phyloP scores from a whole-genome alignment of 35 echinoderm and acorn worm species.

The Hemicentrotus pulcherrimus region DNA sequence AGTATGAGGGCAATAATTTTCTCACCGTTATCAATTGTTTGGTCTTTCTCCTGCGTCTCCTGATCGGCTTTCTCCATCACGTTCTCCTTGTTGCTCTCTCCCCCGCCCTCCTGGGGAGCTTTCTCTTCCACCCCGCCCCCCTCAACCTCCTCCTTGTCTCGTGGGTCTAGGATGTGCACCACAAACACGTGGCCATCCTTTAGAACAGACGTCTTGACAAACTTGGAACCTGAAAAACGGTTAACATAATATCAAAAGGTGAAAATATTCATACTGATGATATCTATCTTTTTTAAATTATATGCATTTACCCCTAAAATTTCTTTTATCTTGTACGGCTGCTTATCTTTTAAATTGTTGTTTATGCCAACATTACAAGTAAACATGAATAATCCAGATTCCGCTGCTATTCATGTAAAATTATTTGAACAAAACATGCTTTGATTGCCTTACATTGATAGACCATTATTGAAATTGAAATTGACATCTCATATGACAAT shows the following conservation, averaged over 20 bases:
- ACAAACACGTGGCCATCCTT: constrained; percentile 92
- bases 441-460: too few species aligned
- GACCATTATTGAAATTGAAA: too few species aligned
- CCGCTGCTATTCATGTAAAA: too few species aligned
- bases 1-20: too few species aligned
- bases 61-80: constrained; percentile 68
- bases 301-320: too few species aligned
- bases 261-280: background rate
- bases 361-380: too few species aligned
- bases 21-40: constrained; percentile 25
- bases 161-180: constrained; percentile 85
- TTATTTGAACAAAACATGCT: too few species aligned
- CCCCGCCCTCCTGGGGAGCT: background rate
- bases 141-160: constrained; percentile 57
- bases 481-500: too few species aligned
- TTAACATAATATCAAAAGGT: background rate
- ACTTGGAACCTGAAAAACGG: constrained; percentile 64
- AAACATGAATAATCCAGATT: too few species aligned
- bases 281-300: too few species aligned
- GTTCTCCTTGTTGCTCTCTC: constrained; percentile 45
- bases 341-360: too few species aligned
- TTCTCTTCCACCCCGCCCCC: background rate
- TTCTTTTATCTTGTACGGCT: too few species aligned
- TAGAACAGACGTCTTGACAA: constrained; percentile 82
- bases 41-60: constrained; percentile 77